Conservation (phyloP, 1,140 invertebrate species). For the Babylonia areolata region DNA sequence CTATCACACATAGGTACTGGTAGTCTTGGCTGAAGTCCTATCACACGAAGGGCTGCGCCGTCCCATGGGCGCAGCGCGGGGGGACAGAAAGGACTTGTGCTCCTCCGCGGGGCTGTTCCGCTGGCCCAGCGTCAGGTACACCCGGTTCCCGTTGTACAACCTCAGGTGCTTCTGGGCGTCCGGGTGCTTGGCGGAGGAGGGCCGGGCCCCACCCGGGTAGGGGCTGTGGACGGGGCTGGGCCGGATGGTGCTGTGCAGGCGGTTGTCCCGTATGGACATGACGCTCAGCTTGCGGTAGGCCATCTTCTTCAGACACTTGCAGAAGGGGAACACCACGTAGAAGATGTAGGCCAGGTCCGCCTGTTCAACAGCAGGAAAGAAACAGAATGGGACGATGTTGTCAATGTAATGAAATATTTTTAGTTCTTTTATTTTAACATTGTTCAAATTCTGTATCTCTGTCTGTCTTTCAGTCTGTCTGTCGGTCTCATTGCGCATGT, state of each 20-base stretch:
- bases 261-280: conserved; percentile 42
- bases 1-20: background rate
- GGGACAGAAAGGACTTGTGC: background rate
- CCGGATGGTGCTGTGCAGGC: background rate
- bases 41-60: background rate
- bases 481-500: too few species aligned
- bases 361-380: conserved; percentile 20
- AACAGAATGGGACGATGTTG: too few species aligned
- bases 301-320: conserved; percentile 49
- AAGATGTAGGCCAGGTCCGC: conserved; percentile 45
- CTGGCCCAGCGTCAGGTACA: background rate
- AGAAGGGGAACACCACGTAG: conserved; percentile 48
- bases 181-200: background rate
- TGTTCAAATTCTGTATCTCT: too few species aligned
- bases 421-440: too few species aligned
- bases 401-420: too few species aligned
- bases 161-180: background rate
- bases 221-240: background rate
- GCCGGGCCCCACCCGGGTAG: background rate
- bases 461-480: too few species aligned
- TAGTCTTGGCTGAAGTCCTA: background rate
- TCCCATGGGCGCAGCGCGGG: background rate
- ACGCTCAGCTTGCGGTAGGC: conserved; percentile 40
- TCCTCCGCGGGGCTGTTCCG: background rate
- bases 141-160: background rate